These are phyloP conservation scores for Volucella bombylans DNA, from an alignment of 2,888 invertebrate genomes.

Conservation along the genomic window DNA sequence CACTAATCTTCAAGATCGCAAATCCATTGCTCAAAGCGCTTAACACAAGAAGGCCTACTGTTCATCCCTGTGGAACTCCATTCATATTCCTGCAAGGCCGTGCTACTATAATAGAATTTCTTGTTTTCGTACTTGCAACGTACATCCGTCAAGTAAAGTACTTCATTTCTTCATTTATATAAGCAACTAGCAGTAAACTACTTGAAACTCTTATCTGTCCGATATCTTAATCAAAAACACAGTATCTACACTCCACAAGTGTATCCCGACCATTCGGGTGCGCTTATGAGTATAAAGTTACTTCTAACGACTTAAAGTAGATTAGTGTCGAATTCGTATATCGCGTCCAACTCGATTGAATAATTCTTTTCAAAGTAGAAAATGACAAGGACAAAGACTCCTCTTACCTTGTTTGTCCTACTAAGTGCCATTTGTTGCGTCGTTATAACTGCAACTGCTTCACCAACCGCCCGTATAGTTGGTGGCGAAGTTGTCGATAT, in stretches of 20 bases:
- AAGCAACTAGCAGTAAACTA: no score
- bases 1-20: no score
- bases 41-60: no score
- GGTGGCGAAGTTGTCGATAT: constrained; percentile 77
- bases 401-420: not conserved
- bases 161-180: no score
- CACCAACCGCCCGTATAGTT: constrained; percentile 77
- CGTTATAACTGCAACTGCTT: constrained; percentile 3
- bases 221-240: constrained; percentile 24
- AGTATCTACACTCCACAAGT: not conserved
- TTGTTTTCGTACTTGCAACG: no score
- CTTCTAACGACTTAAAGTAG: not conserved
- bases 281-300: constrained; percentile 16
- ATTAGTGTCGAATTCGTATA: constrained; percentile 7
- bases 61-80: no score
- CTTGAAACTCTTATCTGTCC: constrained; percentile 18
- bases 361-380: not conserved
- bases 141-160: no score
- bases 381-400: constrained; percentile 18
- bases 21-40: no score
- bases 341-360: not conserved
- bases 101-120: no score
- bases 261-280: no score
- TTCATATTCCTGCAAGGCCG: no score
- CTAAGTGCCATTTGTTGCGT: not conserved